Percentiles rank a stretch among this genome's conserved stretches.
Conservation (phyloP, 2,113 vertebrate species). For the Tricholaema leucomelas region DNA sequence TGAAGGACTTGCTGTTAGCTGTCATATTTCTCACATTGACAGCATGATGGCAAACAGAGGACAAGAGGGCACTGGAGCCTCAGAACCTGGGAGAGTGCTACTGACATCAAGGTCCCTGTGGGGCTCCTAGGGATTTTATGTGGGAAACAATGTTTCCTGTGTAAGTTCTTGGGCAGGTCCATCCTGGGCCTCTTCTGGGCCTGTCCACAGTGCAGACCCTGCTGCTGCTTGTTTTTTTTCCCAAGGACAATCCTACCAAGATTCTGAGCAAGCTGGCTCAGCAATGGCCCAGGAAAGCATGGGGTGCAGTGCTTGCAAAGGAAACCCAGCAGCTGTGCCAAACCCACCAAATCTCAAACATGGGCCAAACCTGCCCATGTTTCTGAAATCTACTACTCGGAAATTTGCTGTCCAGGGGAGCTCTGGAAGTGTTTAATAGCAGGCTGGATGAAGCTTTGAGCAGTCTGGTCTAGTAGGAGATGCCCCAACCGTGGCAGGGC, state of each 20-base stretch:
- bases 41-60: background rate
- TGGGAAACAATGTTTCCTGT: no score
- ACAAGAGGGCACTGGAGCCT: accelerated
- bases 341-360: background rate
- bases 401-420: no score
- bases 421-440: no score
- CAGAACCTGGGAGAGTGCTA: no score
- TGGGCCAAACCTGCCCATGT: background rate
- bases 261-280: accelerated
- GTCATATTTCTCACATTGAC: background rate
- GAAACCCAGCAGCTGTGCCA: background rate
- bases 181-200: accelerated
- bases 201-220: accelerated
- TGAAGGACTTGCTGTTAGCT: background rate
- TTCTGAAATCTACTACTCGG: background rate
- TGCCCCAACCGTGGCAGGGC: no score
- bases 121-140: background rate
- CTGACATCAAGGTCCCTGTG: no score
- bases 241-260: background rate
- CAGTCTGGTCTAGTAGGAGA: no score
- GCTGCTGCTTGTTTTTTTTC: no score
- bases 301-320: accelerated
- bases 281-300: accelerated
- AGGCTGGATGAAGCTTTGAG: no score
- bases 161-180: no score